phyloP scores from a whole-genome alignment of 1,140 invertebrate genomes.

The Apolygus lucorum region DNA sequence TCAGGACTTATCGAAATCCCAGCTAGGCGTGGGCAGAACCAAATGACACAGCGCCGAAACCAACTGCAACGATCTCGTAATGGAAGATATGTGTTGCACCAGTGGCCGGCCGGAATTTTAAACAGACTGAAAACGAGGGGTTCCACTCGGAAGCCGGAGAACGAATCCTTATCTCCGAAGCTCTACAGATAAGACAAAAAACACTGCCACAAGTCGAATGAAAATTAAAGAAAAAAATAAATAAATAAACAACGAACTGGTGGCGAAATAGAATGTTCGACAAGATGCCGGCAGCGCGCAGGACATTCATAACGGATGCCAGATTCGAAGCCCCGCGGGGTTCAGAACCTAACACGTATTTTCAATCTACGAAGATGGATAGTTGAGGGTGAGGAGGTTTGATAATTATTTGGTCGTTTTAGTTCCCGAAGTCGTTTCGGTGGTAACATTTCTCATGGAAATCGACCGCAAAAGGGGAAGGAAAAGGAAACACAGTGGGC shows the following conservation, averaged over 20 bases:
- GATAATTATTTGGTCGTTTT: neutral
- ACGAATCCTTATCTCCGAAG: neutral
- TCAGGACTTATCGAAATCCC: too few relatives aligned
- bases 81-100: constrained; percentile 2
- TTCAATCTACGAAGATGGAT: neutral
- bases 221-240: neutral
- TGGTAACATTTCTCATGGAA: neutral
- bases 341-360: neutral
- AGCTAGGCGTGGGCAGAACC: too few relatives aligned
- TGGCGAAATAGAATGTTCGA: neutral
- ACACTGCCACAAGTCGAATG: neutral
- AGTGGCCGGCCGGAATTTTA: neutral
- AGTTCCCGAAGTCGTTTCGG: neutral
- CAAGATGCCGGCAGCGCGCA: neutral
- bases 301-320: constrained; percentile 1
- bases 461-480: neutral
- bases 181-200: neutral
- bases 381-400: neutral
- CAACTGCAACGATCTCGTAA: constrained; percentile 9
- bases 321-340: neutral
- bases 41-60: too few relatives aligned
- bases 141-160: too few relatives aligned
- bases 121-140: neutral
- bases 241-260: neutral
- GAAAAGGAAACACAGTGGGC: constrained; percentile 3